Percentiles rank a stretch among this genome's conserved stretches.
Evolutionary conservation across 2,113 vertebrate species (phyloP).

Genomic region (Tympanuchus pallidicinctus): DNA sequence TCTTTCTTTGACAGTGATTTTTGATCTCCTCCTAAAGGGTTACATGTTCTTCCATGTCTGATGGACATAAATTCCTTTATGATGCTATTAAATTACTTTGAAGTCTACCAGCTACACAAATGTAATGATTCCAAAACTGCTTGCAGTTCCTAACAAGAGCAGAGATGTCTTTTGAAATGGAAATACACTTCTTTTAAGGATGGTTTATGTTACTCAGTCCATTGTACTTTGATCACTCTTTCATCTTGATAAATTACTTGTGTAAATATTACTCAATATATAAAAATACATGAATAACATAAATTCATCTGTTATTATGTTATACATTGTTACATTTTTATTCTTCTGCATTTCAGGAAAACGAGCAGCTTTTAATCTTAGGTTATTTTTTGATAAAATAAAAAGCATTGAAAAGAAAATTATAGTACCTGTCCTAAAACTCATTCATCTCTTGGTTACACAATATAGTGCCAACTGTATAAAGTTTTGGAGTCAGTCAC

Average conservation of each 20-base stretch:
- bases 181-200: not conserved
- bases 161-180: conserved; percentile 28
- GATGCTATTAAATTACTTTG: not conserved
- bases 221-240: not conserved
- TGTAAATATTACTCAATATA: not conserved
- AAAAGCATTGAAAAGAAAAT: not conserved
- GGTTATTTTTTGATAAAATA: not conserved
- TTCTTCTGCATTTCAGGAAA: not conserved
- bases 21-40: not conserved
- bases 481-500: not conserved
- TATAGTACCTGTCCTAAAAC: not conserved
- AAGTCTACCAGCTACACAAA: not conserved
- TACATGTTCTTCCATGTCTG: not conserved
- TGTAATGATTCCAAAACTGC: not conserved
- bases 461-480: not conserved
- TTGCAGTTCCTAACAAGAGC: not conserved
- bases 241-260: not conserved
- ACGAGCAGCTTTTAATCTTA: not conserved
- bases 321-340: not conserved
- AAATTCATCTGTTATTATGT: not conserved
- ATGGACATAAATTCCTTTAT: not conserved
- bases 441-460: not conserved
- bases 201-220: not conserved
- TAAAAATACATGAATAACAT: not conserved
- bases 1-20: not conserved